Evolutionary conservation across 2,888 invertebrate genomes (phyloP), one percentile per base, ranked within the genome.

Genomic region (Beris morrisii): DNA sequence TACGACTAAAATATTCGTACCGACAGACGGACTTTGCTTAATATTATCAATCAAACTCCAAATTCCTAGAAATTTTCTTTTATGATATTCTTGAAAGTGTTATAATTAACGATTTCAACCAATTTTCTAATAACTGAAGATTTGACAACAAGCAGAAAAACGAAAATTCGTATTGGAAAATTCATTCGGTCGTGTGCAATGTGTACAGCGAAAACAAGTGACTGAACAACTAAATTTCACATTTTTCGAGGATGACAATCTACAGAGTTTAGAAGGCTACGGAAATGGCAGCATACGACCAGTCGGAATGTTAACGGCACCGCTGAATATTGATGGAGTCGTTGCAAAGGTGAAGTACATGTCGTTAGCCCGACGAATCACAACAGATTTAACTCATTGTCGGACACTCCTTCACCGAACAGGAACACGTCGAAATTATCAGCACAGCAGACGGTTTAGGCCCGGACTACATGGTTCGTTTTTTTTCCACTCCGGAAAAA

Each of bases 351-450:
- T 22, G 28, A 54, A 54, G 15, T 54, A 12, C 54, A 54, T 13
- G 54, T 54, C 12, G 54, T 54, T 12, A 22, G 5, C 54, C 54
- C 5, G 32, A 54, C 30, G 9, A 9, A 54, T 15, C 32, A 7
- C 54, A 54, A 31, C 13, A 13, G 9, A 54, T 54, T 54, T 30
- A 15, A 12, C 32, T 54, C 12, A 7, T 54, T 9, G 54, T 54
- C 5, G 54, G 54, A 22, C 54, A 54, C 28, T 30, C 54, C 6
- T 54, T 54, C 32, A 54, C 54, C n/a, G 54, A 54, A 30, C 54
- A 54, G 15, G 5, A 9, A 7, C 54, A 54, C 28, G 54, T 54
- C 9, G 28, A 12, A 15, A 54, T 54, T 15, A 54, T 15, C 15
- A 54, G 54, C n/a, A 15, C 11, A 7, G 6, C 30, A 7, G 15